Percentiles rank a stretch among this genome's conserved stretches.
Conservation (phyloP, 2,113 vertebrate species). For the Gambusia affinis region DNA sequence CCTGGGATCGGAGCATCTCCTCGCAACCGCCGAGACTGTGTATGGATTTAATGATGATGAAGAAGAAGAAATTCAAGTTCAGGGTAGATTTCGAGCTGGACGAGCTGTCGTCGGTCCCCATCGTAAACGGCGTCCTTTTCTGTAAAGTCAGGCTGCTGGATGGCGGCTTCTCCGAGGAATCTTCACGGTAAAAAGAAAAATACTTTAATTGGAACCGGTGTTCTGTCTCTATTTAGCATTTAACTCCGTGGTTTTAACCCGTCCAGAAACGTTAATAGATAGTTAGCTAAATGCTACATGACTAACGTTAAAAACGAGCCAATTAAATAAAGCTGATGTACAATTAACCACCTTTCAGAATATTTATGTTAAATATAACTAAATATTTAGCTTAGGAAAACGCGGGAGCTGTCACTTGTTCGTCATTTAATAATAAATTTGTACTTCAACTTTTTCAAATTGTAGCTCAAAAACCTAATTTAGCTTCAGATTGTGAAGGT, state of each 20-base stretch:
- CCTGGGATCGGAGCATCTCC: constrained; percentile 17
- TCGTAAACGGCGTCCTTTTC: constrained; percentile 96
- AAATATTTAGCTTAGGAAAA: too few relatives aligned
- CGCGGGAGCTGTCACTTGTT: too few relatives aligned
- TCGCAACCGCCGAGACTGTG: constrained; percentile 32
- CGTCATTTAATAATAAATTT: neutral
- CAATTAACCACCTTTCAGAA: neutral
- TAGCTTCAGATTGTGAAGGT: too few relatives aligned
- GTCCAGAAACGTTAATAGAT: neutral
- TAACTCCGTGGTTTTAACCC: neutral
- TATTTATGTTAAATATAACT: neutral
- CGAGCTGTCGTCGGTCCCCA: constrained; percentile 95
- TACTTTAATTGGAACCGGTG: neutral
- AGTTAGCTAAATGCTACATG: constrained; percentile 8
- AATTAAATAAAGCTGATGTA: neutral
- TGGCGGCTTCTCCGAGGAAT: constrained; percentile 93
- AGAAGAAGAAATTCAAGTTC: constrained; percentile 98
- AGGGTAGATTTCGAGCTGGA: constrained; percentile 95
- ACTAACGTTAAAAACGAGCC: neutral
- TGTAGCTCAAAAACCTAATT: neutral
- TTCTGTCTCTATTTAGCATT: neutral
- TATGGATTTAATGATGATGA: constrained; percentile 93
- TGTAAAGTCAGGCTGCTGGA: constrained; percentile 96
- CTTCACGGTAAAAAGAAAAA: constrained; percentile 84
- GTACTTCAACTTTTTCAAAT: neutral